phyloP scores from a whole-genome alignment of 2,797 vertebrate species.

The Nannoperca australis region DNA sequence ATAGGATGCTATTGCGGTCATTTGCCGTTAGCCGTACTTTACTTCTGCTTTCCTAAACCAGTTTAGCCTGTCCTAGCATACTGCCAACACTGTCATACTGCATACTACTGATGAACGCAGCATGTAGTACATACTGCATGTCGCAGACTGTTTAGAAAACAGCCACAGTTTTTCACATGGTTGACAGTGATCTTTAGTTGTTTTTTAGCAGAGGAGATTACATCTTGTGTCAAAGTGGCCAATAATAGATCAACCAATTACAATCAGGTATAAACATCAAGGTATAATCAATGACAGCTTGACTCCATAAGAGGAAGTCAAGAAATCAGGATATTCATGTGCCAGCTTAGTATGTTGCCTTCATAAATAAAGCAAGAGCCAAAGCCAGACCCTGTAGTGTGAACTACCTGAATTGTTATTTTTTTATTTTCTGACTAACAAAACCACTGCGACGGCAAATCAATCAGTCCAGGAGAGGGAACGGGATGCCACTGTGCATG shows the following conservation, averaged over 20 bases:
- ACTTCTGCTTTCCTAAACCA: too few species aligned
- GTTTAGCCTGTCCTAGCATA: too few species aligned
- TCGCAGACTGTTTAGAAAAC: too few species aligned
- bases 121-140: too few species aligned
- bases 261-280: too few species aligned
- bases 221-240: not conserved
- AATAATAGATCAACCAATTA: too few species aligned
- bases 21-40: too few species aligned
- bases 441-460: slow-evolving; percentile 61
- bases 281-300: not conserved
- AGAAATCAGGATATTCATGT: slow-evolving; percentile 28
- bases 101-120: too few species aligned
- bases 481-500: slow-evolving; percentile 62
- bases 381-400: slow-evolving; percentile 32
- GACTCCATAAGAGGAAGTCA: slow-evolving; percentile 17
- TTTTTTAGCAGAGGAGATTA: slow-evolving; percentile 38
- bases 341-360: slow-evolving; percentile 32
- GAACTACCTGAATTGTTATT: slow-evolving; percentile 39
- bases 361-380: slow-evolving; percentile 61
- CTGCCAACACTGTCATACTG: too few species aligned
- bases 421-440: slow-evolving; percentile 26
- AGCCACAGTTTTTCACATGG: not conserved
- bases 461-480: slow-evolving; percentile 63
- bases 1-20: too few species aligned
- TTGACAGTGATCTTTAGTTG: not conserved